Base-by-base conservation (phyloP, 2,888 invertebrate genomes). In the Brachynemurus nebulosus region DNA sequence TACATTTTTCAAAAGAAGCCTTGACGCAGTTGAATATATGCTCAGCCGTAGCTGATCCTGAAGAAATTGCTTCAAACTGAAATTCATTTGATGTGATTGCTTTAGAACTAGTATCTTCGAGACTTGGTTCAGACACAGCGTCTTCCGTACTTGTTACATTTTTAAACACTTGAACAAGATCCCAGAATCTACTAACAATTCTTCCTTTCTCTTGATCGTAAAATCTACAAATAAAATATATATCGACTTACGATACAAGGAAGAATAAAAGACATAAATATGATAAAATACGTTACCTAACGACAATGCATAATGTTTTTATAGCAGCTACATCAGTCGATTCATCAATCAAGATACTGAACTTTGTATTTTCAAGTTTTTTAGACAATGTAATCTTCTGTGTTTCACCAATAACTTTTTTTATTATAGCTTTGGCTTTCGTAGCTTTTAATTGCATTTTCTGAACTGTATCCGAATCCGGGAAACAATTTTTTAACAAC, bases 301-400 rank as follows among this genome's bases (percentile, higher is more conserved):
- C 52, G 2, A 53, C 40, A 8, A 55, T 46, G 27, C 54, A 55
- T 2, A 50, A 33, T 2, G 44, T 46, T 45, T 55, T 48, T 4
- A 47, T 16, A 5, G 43, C 37, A 5, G 46, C 40, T 33, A 55
- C 52, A 42, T 58, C 54, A 1, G 56, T 57, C 0, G 53, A 53
- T 47, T 55, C 55, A 44, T 56, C 54, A 2, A 51, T 51, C 8
- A 55, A 30, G 12, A 57, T 49, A 23, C 53, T 51, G 42, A 56
- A 54, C 40, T 48, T 50, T 2, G 18, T 27, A n/a, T 16, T 36
- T 35, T 51, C 49, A 25, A 56, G 44, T 35, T 47, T 50, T 21
- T 48, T 25, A 11, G 27, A 9, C 2, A 54, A 40, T 34, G 37
- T 37, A 27, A 46, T 30, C 42, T 54, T 53, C 37, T 52, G 46